These are phyloP conservation scores for Psittacara wagleri DNA, from an alignment of 2,113 vertebrate species.

Conservation along the genomic window DNA sequence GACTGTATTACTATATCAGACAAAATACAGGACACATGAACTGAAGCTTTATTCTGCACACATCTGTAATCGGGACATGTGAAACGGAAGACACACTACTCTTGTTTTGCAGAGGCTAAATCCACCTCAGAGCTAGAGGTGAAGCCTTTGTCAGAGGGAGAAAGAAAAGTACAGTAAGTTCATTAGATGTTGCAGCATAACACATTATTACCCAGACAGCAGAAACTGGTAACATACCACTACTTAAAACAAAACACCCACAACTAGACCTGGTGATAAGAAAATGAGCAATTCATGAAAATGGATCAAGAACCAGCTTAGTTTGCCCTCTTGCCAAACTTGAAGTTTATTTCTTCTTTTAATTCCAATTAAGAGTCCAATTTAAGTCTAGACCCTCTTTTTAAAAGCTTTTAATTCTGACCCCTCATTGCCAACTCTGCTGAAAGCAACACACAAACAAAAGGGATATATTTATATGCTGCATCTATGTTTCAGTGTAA, in stretches of 20 bases:
- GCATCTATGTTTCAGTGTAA: background rate
- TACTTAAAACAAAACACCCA: background rate
- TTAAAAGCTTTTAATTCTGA: background rate
- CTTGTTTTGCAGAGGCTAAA: background rate
- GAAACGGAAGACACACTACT: background rate
- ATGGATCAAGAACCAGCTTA: background rate
- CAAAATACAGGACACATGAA: background rate
- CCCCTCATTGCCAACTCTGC: background rate
- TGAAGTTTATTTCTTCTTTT: background rate
- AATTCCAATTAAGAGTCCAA: background rate
- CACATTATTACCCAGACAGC: background rate
- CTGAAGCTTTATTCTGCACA: background rate
- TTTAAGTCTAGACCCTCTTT: background rate
- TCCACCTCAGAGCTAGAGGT: background rate
- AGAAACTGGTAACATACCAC: background rate
- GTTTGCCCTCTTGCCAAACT: background rate
- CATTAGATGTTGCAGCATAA: background rate
- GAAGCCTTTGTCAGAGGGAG: background rate
- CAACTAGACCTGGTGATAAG: background rate
- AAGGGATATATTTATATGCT: background rate
- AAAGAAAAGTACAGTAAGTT: background rate
- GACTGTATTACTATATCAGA: background rate
- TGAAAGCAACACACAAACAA: background rate
- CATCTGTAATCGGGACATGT: rapidly evolving
- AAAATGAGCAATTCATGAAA: background rate